Evolutionary conservation across 92 coral and sea anemone genomes (phyloP), one percentile per base, ranked within the genome.

Genomic region (Galaxea fascicularis): DNA sequence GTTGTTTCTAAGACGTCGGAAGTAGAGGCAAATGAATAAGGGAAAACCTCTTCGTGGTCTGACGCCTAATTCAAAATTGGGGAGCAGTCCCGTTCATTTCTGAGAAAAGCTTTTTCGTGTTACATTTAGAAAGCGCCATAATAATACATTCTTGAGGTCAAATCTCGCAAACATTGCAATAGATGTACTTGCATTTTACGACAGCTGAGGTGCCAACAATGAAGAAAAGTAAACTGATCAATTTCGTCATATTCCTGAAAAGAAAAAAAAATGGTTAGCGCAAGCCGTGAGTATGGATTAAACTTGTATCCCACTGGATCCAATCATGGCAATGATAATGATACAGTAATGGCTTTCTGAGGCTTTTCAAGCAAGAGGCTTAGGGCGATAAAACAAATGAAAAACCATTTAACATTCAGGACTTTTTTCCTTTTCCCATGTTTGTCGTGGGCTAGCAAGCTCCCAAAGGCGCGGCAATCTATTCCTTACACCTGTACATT

Each of bases 141-240:
- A 65, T 20, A 18, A 15, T 62, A 0, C 15, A 62, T n/a, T 59
- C 26, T 31, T 25, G 47, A 35, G 28, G 31, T 4, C 28, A n/a
- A 59, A 59, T 59, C 7, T 59, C 26, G 65, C 65, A 18, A 56
- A n/a, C 27, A 21, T n/a, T 59, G 22, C 65, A 59, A 20, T 53
- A 65, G 24, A 13, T 65, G 18, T 64, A 79, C 85, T 79, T 79
- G 65, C 85, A 79, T 65, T 31, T 47, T 53, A 79, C 30, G 74
- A 79, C 52, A 47, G 85, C 85, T 39, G 85, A 79, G 31, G 85
- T 30, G 39, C 85, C 85, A 14, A 65, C 85, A 65, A 79, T 63
- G 14, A 60, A 60, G 58, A 65, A 65, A 41, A 79, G 72, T 79
- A 79, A 65, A 65, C n/a, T n/a, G n/a, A 79, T 79, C 56, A 79